Base-by-base conservation (phyloP, 1,140 invertebrate species). In the Epicauta chinensis region DNA sequence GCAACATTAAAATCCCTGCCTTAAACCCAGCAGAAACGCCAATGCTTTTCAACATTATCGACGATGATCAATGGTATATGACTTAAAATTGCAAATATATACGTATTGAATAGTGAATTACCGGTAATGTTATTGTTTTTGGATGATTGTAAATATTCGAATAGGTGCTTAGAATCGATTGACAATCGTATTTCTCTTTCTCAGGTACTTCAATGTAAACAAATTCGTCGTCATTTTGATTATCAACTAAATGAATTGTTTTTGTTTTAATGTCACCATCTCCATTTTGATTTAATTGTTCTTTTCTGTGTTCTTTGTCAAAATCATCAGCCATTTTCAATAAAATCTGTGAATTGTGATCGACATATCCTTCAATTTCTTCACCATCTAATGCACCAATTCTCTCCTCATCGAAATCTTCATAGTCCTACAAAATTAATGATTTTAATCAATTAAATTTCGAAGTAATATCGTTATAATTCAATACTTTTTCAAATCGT, bases 61-160 rank as follows among this genome's bases (percentile, higher is more conserved):
- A n/a, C n/a, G n/a, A n/a, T n/a, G n/a, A n/a, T n/a, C n/a, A n/a
- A n/a, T n/a, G n/a, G n/a, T n/a, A n/a, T n/a, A n/a, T n/a, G n/a
- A n/a, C n/a, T n/a, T n/a, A n/a, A n/a, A n/a, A n/a, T n/a, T n/a
- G n/a, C n/a, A n/a, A n/a, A n/a, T n/a, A n/a, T n/a, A n/a, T n/a
- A n/a, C n/a, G n/a, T n/a, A n/a, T n/a, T n/a, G n/a, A n/a, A n/a
- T n/a, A n/a, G n/a, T n/a, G n/a, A n/a, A 23, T 23, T 23, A 23
- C 23, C 23, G 83, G 82, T 58, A 92, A 90, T 39, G 77, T 74
- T 54, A 96, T 96, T 3, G 94, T 41, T 72, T 89, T 91, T 0
- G 93, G 93, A 75, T 89, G 89, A 72, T 96, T 94, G 64, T 93
- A 93, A 37, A 89, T 75, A 65, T 87, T 94, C 6, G 90, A 94